Evolutionary conservation across 2,888 invertebrate genomes (phyloP).

Genomic region (Sesamia inferens): DNA sequence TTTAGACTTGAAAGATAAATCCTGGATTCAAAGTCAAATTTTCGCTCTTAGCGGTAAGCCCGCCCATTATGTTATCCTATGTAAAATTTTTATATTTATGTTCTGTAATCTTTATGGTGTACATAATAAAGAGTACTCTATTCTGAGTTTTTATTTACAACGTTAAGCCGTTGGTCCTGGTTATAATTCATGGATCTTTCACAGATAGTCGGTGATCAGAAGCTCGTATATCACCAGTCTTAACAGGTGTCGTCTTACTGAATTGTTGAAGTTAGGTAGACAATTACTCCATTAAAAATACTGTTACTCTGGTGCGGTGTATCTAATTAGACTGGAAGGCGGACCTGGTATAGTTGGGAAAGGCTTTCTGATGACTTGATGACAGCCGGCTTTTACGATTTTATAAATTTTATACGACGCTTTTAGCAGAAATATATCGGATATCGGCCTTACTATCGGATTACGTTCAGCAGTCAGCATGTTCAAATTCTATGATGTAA

Average conservation of each 20-base stretch:
- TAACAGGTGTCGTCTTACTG: neutral
- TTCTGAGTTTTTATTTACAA: neutral
- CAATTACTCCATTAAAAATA: neutral
- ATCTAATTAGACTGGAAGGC: neutral
- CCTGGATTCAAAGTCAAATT: neutral
- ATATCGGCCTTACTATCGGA: conserved; percentile 2
- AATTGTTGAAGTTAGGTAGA: neutral
- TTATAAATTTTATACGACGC: neutral
- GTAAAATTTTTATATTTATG: no score
- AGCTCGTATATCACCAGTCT: neutral
- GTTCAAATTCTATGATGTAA: conserved; percentile 56
- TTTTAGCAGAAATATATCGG: conserved; percentile 15
- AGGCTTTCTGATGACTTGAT: neutral
- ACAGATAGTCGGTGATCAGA: neutral
- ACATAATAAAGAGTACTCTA: no score
- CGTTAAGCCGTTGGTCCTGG: neutral
- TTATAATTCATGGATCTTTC: neutral
- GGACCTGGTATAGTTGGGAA: neutral
- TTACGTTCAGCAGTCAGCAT: conserved; percentile 8
- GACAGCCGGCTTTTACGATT: neutral
- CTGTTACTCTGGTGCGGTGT: neutral
- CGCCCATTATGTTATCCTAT: no score
- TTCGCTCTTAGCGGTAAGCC: no score
- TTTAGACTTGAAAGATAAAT: neutral
- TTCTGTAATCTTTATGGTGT: no score